Conservation (phyloP, 2,888 invertebrate species). For the Chloromyia formosa region DNA sequence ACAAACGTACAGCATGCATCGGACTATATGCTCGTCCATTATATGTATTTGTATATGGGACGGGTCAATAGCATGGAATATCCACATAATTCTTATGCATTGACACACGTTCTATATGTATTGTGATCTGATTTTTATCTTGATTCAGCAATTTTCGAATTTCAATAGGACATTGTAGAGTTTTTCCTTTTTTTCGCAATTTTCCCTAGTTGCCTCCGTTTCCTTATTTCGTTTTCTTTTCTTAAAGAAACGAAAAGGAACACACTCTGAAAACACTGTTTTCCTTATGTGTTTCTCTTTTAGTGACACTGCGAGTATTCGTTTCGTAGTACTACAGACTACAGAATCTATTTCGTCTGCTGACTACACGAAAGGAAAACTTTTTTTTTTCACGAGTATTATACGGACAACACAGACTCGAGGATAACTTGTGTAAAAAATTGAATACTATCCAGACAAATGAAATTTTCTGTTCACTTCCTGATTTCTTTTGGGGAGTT, state of each 20-base stretch:
- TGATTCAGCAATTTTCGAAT: conserved; percentile 41
- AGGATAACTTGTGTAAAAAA: background rate
- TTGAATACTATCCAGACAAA: conserved; percentile 16
- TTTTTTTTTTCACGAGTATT: background rate
- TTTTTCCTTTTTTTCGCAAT: conserved; percentile 16
- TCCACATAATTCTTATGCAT: too few species aligned
- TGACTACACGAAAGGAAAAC: background rate
- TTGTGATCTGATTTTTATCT: conserved; percentile 40
- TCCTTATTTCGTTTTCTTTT: background rate
- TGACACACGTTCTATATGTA: too few species aligned
- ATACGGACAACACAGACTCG: background rate
- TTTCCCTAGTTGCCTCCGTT: too few species aligned
- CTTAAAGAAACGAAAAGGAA: background rate
- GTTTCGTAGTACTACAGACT: background rate
- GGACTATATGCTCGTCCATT: too few species aligned
- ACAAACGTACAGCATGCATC: too few species aligned
- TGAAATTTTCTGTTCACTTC: conserved; percentile 24
- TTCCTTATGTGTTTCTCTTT: background rate
- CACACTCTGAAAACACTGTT: too few species aligned
- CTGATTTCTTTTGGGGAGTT: background rate
- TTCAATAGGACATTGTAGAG: conserved; percentile 39
- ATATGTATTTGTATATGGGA: too few species aligned
- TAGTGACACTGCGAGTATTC: background rate
- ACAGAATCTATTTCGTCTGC: background rate
- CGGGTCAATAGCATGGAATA: too few species aligned